Evolutionary conservation across 2,888 invertebrate species (phyloP).

Genomic region (Tenodera sinensis): DNA sequence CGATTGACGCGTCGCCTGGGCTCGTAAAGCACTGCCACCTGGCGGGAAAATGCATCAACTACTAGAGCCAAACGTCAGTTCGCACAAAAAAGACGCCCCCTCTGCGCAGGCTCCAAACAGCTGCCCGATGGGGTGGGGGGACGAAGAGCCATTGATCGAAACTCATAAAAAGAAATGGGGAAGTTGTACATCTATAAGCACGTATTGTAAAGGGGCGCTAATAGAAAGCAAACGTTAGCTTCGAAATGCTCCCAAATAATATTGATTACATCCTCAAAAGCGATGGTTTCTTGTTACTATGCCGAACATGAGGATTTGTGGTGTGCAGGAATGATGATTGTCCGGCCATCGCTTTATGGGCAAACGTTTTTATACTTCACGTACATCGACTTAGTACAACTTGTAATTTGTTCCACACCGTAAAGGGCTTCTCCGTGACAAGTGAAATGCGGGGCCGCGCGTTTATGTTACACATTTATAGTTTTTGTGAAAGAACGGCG

Average conservation of each 20-base stretch:
- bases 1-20: constrained; percentile 11
- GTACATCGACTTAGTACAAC: not conserved
- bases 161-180: constrained; percentile 8
- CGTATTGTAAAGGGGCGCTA: not conserved
- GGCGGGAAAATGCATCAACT: constrained; percentile 35
- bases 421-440: not conserved
- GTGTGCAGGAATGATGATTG: not conserved
- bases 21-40: constrained; percentile 36
- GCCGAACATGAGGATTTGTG: not conserved
- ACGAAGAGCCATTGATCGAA: constrained; percentile 14
- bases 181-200: not conserved
- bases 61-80: constrained; percentile 9
- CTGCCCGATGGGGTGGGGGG: not conserved
- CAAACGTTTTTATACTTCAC: not conserved
- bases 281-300: not conserved
- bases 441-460: not conserved
- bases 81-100: not conserved
- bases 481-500: not conserved
- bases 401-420: not conserved
- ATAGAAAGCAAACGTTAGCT: not conserved
- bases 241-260: not conserved
- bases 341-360: not conserved
- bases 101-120: not conserved
- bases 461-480: not conserved
- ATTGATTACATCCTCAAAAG: not conserved